Conservation (phyloP, 1,140 invertebrate genomes). For the Ceratina calcarata region DNA sequence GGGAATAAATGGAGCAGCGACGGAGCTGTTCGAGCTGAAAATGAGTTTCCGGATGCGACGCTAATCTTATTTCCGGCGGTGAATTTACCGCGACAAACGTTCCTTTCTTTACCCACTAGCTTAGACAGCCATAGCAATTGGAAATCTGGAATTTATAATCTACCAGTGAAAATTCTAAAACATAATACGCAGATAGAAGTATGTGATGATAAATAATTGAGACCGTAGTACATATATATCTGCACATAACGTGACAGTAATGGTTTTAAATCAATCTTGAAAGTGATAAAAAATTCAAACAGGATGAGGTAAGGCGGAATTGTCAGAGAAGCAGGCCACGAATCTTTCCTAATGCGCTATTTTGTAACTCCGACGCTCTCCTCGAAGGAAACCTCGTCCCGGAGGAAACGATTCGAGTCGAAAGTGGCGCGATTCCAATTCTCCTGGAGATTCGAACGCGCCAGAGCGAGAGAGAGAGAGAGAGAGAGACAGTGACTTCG, state of each 20-base stretch:
- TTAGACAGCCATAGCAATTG: too few species aligned
- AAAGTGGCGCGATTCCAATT: conserved; percentile 18
- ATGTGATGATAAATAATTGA: too few species aligned
- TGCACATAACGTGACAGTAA: too few species aligned
- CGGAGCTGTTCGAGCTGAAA: conserved; percentile 45
- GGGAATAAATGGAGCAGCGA: conserved; percentile 45
- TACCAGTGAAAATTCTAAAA: too few species aligned
- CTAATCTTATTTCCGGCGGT: conserved; percentile 41
- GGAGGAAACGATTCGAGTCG: neutral
- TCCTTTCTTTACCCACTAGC: neutral
- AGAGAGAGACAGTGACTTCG: neutral
- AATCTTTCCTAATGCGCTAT: neutral
- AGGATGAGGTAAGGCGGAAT: too few species aligned
- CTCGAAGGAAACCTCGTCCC: neutral
- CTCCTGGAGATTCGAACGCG: neutral
- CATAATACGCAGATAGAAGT: too few species aligned
- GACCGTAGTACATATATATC: too few species aligned
- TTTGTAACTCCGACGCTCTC: neutral
- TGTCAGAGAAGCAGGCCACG: neutral
- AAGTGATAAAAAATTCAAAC: too few species aligned
- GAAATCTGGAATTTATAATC: too few species aligned
- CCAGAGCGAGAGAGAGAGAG: neutral
- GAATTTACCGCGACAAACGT: conserved; percentile 38
- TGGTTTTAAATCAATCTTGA: too few species aligned
- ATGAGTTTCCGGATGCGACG: conserved; percentile 48